phyloP scores from a whole-genome alignment of 2,113 vertebrate genomes.

The Nothocercus julius region DNA sequence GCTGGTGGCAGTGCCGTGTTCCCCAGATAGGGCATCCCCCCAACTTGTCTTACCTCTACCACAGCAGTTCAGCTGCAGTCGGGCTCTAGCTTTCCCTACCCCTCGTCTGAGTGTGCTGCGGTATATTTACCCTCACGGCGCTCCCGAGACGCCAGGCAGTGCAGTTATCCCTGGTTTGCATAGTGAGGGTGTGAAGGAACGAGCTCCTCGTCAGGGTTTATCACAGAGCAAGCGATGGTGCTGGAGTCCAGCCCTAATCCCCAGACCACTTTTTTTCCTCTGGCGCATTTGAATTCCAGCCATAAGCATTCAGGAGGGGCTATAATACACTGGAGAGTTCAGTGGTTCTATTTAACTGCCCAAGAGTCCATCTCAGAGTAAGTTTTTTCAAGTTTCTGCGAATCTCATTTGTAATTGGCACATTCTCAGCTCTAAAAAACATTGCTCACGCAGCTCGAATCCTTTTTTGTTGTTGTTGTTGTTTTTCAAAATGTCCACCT shows the following conservation, averaged over 20 bases:
- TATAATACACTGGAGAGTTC: background rate
- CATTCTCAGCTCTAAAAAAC: background rate
- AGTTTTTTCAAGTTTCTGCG: background rate
- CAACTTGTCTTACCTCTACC: too few relatives aligned
- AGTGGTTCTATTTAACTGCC: background rate
- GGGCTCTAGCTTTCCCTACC: background rate
- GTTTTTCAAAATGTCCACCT: background rate
- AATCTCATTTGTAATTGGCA: background rate
- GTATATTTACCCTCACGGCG: background rate
- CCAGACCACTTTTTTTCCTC: background rate
- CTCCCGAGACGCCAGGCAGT: background rate
- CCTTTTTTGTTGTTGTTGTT: background rate
- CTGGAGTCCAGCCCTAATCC: background rate
- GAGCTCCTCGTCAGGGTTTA: background rate
- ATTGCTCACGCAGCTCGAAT: background rate
- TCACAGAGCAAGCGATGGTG: background rate
- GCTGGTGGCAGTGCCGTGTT: background rate
- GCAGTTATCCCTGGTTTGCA: rapidly evolving
- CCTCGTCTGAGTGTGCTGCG: rapidly evolving
- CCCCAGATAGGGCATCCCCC: background rate
- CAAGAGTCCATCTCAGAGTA: background rate
- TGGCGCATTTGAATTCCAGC: background rate
- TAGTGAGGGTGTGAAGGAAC: background rate
- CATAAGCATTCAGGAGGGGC: background rate
- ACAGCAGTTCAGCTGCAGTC: rapidly evolving